Evolutionary conservation across 2,113 vertebrate genomes (phyloP).

Genomic region (Hemiscyllium ocellatum): DNA sequence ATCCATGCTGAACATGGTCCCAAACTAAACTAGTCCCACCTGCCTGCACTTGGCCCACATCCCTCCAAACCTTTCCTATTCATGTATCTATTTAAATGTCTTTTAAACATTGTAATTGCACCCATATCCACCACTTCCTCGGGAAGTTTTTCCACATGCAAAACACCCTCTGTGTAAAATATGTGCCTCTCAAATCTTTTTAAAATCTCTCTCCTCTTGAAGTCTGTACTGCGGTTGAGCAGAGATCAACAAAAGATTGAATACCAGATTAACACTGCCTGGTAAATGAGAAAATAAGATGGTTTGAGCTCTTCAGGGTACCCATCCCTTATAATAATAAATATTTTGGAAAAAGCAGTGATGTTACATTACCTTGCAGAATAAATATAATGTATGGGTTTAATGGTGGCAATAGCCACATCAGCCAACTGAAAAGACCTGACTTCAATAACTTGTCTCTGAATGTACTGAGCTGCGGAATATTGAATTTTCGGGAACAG

Average conservation of each 20-base stretch:
- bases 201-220: neutral
- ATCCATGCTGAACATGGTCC: too few species aligned
- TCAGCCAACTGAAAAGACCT: neutral
- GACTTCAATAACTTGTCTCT: slow-evolving; percentile 3
- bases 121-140: too few species aligned
- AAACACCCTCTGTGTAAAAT: too few species aligned
- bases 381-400: neutral
- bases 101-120: too few species aligned
- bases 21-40: too few species aligned
- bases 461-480: neutral
- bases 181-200: too few species aligned
- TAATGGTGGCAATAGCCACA: neutral
- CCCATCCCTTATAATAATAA: neutral
- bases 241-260: neutral
- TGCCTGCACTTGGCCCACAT: too few species aligned
- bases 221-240: neutral
- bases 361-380: neutral
- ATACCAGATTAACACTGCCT: neutral
- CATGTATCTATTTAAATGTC: too few species aligned
- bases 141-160: too few species aligned
- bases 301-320: neutral
- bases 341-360: neutral
- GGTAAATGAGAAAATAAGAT: neutral
- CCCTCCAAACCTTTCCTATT: too few species aligned
- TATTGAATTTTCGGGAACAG: neutral